A percentile compares a stretch with the other conserved stretches of the same genome.
phyloP scores from a whole-genome alignment of 2,888 invertebrate genomes.

The Flexamia atlantica region DNA sequence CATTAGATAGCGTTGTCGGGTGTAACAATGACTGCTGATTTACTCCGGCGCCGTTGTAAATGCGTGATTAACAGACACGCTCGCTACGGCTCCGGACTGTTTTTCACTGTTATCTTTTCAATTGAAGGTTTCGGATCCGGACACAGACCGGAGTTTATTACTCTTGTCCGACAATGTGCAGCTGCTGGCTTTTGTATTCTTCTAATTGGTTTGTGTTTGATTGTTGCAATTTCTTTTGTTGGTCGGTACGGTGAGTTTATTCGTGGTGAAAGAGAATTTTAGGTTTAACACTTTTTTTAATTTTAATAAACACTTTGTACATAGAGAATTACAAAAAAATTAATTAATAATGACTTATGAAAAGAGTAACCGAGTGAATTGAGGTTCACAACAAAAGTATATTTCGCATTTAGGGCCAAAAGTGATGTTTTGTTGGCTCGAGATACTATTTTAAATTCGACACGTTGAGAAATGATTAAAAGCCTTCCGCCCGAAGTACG shows the following conservation, averaged over 20 bases:
- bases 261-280: background rate
- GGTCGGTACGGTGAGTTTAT: background rate
- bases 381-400: no score
- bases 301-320: no score
- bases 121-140: conserved; percentile 54
- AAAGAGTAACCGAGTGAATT: no score
- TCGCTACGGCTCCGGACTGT: background rate
- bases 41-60: conserved; percentile 39
- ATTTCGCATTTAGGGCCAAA: no score
- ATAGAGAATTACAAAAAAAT: no score
- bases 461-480: no score
- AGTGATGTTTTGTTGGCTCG: no score
- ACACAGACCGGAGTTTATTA: conserved; percentile 49
- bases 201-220: conserved; percentile 52
- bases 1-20: conserved; percentile 14
- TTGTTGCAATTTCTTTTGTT: conserved; percentile 42
- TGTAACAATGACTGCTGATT: conserved; percentile 39
- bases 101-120: conserved; percentile 53
- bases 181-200: conserved; percentile 36
- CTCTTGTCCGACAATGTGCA: conserved; percentile 55
- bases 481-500: no score
- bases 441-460: no score
- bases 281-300: background rate
- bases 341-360: no score
- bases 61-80: conserved; percentile 30